Evolutionary conservation across 2,888 invertebrate species (phyloP).

Genomic region (Lydus trimaculatus): DNA sequence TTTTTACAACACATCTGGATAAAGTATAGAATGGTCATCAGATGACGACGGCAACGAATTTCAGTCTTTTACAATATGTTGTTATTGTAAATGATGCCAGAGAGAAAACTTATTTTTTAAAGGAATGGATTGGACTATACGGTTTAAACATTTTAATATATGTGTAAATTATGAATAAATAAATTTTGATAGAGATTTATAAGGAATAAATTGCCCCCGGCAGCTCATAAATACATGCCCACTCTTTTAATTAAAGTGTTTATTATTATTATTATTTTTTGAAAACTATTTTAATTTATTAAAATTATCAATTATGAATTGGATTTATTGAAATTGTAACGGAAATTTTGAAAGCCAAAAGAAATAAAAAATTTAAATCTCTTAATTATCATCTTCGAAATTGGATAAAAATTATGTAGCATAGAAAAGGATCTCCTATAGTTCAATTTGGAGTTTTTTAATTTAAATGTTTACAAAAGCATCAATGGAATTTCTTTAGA

Average conservation of each 20-base stretch:
- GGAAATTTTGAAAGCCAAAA: neutral
- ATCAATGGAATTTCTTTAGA: constrained; percentile 31
- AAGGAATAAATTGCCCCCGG: constrained; percentile 17
- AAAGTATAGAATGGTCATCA: constrained; percentile 32
- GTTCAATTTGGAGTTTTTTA: constrained; percentile 25
- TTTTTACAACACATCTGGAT: constrained; percentile 33
- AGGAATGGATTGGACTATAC: no score
- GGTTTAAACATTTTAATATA: constrained; percentile 15
- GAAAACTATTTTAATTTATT: constrained; percentile 4
- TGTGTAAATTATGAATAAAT: constrained; percentile 20
- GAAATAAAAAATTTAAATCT: neutral
- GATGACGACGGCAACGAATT: constrained; percentile 4
- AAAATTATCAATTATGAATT: neutral
- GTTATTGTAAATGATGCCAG: neutral
- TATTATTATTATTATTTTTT: neutral
- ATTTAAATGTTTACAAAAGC: constrained; percentile 33
- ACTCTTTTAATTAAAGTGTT: constrained; percentile 28
- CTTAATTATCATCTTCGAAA: neutral
- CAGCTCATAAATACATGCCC: constrained; percentile 28
- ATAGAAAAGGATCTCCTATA: constrained; percentile 19
- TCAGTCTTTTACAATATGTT: neutral
- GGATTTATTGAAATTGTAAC: neutral
- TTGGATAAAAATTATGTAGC: neutral
- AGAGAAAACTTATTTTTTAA: no score
- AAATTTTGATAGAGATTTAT: constrained; percentile 14